These are phyloP conservation scores for Enteromius trimaculatus DNA, from an alignment of 2,797 vertebrate species.

Conservation along the genomic window DNA sequence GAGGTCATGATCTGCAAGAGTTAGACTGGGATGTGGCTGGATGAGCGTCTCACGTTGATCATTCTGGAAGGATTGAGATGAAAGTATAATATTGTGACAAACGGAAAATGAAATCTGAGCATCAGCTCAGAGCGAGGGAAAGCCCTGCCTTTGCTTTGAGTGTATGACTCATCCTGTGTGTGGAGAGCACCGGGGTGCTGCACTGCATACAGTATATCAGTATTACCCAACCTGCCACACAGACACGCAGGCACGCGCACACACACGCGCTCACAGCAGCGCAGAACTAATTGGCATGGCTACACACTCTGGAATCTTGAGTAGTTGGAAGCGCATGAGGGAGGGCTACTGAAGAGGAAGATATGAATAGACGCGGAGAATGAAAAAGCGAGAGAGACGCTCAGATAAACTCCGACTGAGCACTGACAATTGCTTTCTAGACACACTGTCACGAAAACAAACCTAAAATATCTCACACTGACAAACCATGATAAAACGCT, in stretches of 20 bases:
- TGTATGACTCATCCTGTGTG: conserved; percentile 58
- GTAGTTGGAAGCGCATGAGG: conserved; percentile 34
- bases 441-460: conserved; percentile 2
- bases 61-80: conserved; percentile 16
- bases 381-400: not conserved
- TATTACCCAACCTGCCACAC: conserved; percentile 37
- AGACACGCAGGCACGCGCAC: conserved; percentile 17
- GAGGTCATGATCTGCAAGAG: not conserved
- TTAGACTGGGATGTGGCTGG: not conserved
- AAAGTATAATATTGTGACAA: conserved; percentile 10
- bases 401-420: not conserved
- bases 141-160: conserved; percentile 53
- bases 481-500: not conserved
- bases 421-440: conserved; percentile 32
- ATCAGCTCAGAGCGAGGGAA: conserved; percentile 42
- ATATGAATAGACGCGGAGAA: conserved; percentile 19
- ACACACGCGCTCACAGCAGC: conserved; percentile 36
- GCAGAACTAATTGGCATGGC: conserved; percentile 28
- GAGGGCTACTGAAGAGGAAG: conserved; percentile 33
- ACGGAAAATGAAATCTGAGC: not conserved
- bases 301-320: conserved; percentile 35
- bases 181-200: conserved; percentile 35
- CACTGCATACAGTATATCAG: conserved; percentile 44
- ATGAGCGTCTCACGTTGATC: not conserved
- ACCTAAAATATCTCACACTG: conserved; percentile 13